Base-by-base conservation (phyloP, 2,888 invertebrate species). In the Congeria kusceri region DNA sequence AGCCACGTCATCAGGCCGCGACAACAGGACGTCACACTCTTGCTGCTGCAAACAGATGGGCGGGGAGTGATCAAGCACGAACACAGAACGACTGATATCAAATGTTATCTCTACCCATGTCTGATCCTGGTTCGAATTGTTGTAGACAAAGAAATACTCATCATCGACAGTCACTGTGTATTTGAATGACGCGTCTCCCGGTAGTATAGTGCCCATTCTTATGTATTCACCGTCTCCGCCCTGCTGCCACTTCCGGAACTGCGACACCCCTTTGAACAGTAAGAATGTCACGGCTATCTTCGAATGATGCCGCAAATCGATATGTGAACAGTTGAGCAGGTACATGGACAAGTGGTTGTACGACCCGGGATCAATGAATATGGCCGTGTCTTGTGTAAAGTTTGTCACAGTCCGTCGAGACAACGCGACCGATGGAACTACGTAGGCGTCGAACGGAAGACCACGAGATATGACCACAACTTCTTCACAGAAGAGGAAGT, bases 401-500 rank as follows among this genome's bases (percentile, higher is more conserved):
- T 28, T 29, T 15, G 69, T 49, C 15, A 58, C 28, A 5, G 47
- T 20, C 3, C 13, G 9, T 27, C 78, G 75, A 23, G 71, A 63
- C 25, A 46, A 28, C 20, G 79, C 32, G 13, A 71, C 59, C 11
- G 76, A 76, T 2, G 27, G 25, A 9, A 76, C 61, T 3, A 67
- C 15, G 58, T 69, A 82, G 3, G 69, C 73, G 57, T 82, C 78
- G 20, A 82, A 76, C 20, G 61, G 29, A 3, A 76, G 27, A 9
- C 74, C 73, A 18, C 63, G 62, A 0, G 79, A 80, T n/a, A 47
- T 61, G 7, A 82, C 67, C 25, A 66, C 39, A 13, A 77, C 76
- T 32, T 65, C 76, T 49, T 72, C 82, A 61, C 82, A 82, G 62
- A 82, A 82, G 27, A 82, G 53, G 46, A 76, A 78, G 49, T 79